Evolutionary conservation across 1,140 invertebrate genomes (phyloP), one percentile per base, ranked within the genome.

Genomic region (Euschistus heros): DNA sequence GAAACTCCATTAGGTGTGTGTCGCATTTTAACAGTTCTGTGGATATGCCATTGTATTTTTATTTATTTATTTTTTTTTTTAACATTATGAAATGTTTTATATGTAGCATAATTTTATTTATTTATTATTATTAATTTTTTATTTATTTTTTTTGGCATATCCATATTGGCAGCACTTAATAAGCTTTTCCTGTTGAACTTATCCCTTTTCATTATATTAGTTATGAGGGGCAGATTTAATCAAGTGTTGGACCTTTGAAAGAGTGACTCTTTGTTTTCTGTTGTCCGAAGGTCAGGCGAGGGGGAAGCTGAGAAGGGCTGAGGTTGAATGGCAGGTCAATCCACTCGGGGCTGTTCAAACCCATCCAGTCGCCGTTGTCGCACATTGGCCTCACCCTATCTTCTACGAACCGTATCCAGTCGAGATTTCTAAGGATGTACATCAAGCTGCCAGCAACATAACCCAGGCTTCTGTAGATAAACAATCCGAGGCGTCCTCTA

Each of bases 301-400:
- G 54, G 54, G 54, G 24, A 57, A 57, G 54, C 42, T 64, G 66
- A 60, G 64, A 52, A 63, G 63, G 47, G 61, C 68, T 20, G 52
- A 67, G 8, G 62, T 69, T n/a, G 68, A 69, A 55, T 64, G 68
- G n/a, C 68, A 66, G 46, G 68, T 69, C 30, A 69, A 69, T 27
- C 66, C 66, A 26, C 68, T 69, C 14, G 68, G 68, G 22, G 65
- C 68, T 14, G 67, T 69, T 17, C 64, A 67, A 17, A 69, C 67
- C 5, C 54, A 67, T 20, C 64, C 64, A 18, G 44, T 50, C 2
- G 64, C 42, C 24, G 42, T 44, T 5, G 24, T 24, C 26, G 3
- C 50, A 1, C 63, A 50, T 30, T 52, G 46, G 50, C 61, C 30
- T 22, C 68, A 44, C 42, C 64, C 66, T n/a, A 47, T 62, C 61